Base-by-base conservation (phyloP, 2,888 invertebrate species). In the Euplagia quadripunctaria region DNA sequence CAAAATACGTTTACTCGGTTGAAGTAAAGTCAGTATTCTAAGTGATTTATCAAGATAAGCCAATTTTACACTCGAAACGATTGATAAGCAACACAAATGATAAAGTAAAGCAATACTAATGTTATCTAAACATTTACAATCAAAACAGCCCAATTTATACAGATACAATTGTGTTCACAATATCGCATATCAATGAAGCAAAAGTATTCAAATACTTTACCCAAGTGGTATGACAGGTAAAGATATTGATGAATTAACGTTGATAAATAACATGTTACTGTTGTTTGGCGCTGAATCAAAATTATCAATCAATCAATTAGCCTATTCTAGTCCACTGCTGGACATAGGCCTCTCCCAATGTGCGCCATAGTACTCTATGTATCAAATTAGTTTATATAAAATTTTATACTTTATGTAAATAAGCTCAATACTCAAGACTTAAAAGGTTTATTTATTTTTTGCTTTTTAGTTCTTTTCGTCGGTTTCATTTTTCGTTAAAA, bases 21-120 rank as follows among this genome's bases (percentile, higher is more conserved):
- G 49, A 16, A 66, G 31, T 31, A 49, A 46, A 46, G 1, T 14
- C 7, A 46, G 46, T 20, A 16, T 14, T 55, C 42, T 68, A 43
- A 43, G 55, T 58, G 68, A 68, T 69, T 69, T 69, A 20, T 64
- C 70, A 64, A 64, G 64, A 64, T 63, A 64, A 31, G 9, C 42
- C 41, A 17, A 51, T n/a, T 58, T 69, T 69, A 61, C 69, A 69
- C 49, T 41, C 69, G 46, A 46, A 61, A 8, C 1, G 1, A 20
- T 12, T 20, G 66, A 66, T 66, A 66, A 66, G 41, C 31, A 4
- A 49, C 12, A 66, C n/a, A n/a, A n/a, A n/a, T n/a, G n/a, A n/a
- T n/a, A n/a, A n/a, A n/a, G n/a, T n/a, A n/a, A n/a, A n/a, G n/a
- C n/a, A 43, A 49, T 66, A 66, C 66, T 16, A 64, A 41, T 68